Base-by-base conservation (phyloP, 2,888 invertebrate species). In the Drosophila limbata region DNA sequence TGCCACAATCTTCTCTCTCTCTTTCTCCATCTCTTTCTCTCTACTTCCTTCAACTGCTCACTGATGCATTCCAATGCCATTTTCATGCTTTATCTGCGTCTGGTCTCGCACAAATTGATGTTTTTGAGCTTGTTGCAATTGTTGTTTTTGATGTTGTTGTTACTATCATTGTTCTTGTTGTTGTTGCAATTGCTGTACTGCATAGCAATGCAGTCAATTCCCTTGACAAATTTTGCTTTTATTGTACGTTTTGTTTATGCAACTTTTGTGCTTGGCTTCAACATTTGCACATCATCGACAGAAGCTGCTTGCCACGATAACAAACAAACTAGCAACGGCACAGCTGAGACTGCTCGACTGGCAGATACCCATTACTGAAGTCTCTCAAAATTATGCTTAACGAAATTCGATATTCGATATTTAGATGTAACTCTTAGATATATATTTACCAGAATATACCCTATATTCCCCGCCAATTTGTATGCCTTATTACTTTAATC, bases 1-100 rank as follows among this genome's bases (percentile, higher is more conserved):
- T 21, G 19, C 9, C n/a, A 13, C 2, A n/a, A 19, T 13, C 11
- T 15, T 17, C 17, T 11, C 28, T 9, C 35, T 10, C 10, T n/a
- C 44, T n/a, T n/a, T 28, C n/a, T 17, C 21, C 3, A 64, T 42
- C 31, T 55, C 37, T 9, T 39, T 15, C 25, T 44, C 19, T 44
- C 25, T 28, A 21, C 2, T 35, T 13, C 9, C 11, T 39, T 28
- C 25, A 55, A 25, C 31, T 52, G 42, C 37, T 50, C 55, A 48
- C 59, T 69, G 73, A 72, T 67, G 74, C 84, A 85, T 85, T 74
- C 77, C 84, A 80, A 83, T 72, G 59, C 57, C 84, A 80, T 72
- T 86, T 77, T 69, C 78, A 80, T 75, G 81, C 84, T 83, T 83
- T 83, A 77, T 81, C 74, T 81, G 86, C 67, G 80, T 74, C 67